Base-by-base conservation (phyloP, 2,888 invertebrate species). In the Caenorhabditis angaria region DNA sequence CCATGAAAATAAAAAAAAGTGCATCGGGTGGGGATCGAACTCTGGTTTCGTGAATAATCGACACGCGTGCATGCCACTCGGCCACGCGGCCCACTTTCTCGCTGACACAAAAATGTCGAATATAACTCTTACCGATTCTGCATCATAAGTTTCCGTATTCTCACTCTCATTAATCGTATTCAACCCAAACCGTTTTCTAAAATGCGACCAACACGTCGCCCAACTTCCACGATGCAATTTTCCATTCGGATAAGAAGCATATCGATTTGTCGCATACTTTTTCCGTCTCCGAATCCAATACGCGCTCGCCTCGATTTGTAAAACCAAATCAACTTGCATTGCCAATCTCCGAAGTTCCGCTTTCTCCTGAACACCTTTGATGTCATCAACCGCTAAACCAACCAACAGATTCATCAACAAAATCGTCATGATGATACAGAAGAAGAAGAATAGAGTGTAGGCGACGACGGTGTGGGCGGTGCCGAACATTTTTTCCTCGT, bases 361-460 rank as follows among this genome's bases (percentile, higher is more conserved):
- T 75, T 89, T 88, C 56, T 89, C 89, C 78, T 90, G 90, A 20
- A 90, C 90, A 51, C 88, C 88, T 76, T 90, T 90, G 77, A 90
- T 90, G 84, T 90, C 90, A 80, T 90, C 90, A 35, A 90, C 90
- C 70, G 90, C 90, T 83, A 90, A 82, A 86, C 90, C 90, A 70
- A 89, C 89, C 73, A 88, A 78, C 41, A 88, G 76, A 77, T 88
- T 88, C 88, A 88, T 88, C 63, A 88, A 81, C n/a, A 88, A 82
- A 63, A 88, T 87, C 27, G 88, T 84, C 87, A 88, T 87, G 47
- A 88, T 75, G 25, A 88, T 77, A 65, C 82, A 72, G 78, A 88
- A 88, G 10, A 82, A 64, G 47, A 86, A 76, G 77, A 90, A 90
- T 48, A 90, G 77, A 10, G 87, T 78, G 77, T 89, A 89, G 0